These are phyloP conservation scores for Philereme vetulata DNA, from an alignment of 2,888 invertebrate species.

Conservation along the genomic window DNA sequence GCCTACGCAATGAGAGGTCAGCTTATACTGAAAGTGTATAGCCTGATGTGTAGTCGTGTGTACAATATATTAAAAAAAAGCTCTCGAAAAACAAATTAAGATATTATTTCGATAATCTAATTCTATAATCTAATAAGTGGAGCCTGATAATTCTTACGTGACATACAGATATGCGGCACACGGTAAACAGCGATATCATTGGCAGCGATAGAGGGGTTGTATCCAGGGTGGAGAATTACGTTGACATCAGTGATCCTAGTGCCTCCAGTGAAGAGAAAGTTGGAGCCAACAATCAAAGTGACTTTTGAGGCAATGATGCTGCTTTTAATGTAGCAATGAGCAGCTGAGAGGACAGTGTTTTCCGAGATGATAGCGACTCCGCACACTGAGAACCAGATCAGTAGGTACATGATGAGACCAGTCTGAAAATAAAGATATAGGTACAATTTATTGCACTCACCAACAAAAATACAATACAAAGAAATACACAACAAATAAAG, in stretches of 20 bases:
- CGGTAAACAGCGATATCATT: conserved; percentile 55
- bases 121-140: no score
- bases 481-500: no score
- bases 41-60: no score
- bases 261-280: conserved; percentile 53
- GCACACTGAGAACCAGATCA: conserved; percentile 47
- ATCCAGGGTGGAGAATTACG: conserved; percentile 45
- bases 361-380: conserved; percentile 52
- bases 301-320: conserved; percentile 41
- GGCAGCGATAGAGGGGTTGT: conserved; percentile 45
- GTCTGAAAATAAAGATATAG: conserved; percentile 40
- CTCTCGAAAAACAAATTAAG: no score
- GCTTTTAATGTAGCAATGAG: conserved; percentile 55
- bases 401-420: conserved; percentile 48
- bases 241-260: conserved; percentile 43
- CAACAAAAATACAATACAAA: no score
- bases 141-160: conserved; percentile 42
- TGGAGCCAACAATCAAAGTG: conserved; percentile 53
- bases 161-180: conserved; percentile 41
- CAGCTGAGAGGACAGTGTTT: conserved; percentile 49
- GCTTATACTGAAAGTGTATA: no score
- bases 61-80: no score
- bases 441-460: no score
- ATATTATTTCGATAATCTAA: no score
- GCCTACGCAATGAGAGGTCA: no score